Base-by-base conservation (phyloP, 2,797 vertebrate species). In the Hippoglossus hippoglossus region DNA sequence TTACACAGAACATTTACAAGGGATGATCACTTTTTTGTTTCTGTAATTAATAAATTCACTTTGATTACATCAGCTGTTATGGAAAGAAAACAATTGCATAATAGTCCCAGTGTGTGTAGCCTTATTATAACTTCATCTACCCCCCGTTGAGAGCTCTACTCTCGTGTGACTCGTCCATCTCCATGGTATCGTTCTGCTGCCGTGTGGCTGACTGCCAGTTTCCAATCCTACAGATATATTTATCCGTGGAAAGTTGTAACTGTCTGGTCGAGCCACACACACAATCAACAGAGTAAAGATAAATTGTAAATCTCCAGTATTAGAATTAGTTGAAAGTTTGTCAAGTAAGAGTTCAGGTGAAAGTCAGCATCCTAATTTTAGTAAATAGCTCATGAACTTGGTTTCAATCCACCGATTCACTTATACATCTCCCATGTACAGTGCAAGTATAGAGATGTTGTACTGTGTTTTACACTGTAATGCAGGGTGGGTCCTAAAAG, bases 81-180 rank as follows among this genome's bases (percentile, higher is more conserved):
- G 87, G 85, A 87, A 90, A 88, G 44, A 87, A 86, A 68, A 4
- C 13, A 0, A 79, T 69, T 67, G 72, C 72, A 81, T 50, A 84
- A 81, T 77, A 86, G 76, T 87, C 89, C 86, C 86, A 73, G 74
- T 84, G 88, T 83, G 87, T 83, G 87, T 61, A 68, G 64, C 76
- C 63, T 86, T 89, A 88, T 89, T 84, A 85, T 82, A 61, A 51
- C 57, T 78, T 69, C 72, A 77, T 80, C 82, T 81, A 54, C 77
- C 60, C 56, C 83, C 87, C 72, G 77, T 81, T 84, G 79, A 70
- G 83, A 65, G 67, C 54, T 53, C 55, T 64, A 49, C 71, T 87
- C 87, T 76, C 86, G 65, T 75, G 72, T 75, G 86, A 73, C 80
- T 78, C 62, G 1, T 34, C 59, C 55, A 83, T 91, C 82, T 73